Evolutionary conservation across 2,113 vertebrate genomes (phyloP), one percentile per base, ranked within the genome.

Genomic region (Syngnathoides biaculeatus): DNA sequence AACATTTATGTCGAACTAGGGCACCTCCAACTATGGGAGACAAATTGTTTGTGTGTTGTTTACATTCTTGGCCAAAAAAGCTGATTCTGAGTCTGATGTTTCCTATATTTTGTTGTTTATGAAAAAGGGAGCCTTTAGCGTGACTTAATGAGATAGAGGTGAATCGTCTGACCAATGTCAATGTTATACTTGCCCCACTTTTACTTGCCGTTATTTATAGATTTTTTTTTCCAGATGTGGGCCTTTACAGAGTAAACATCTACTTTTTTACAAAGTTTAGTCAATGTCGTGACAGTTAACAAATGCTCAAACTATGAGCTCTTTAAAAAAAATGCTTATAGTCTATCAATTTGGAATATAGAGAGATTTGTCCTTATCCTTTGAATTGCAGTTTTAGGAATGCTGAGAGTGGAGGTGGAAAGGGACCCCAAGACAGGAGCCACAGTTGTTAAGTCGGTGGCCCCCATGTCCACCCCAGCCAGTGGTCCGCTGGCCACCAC

Each of bases 381-480:
- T 64, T 52, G 15, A 72, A 6, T 68, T 78, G 13, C 83, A 92
- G 91, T 90, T 38, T 67, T 91, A 75, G 89, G 82, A 12, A 86
- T 79, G 76, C 24, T 90, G 63, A 68, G 78, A 1, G 80, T 90
- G 39, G 79, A 90, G 72, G 86, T 91, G 2, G 88, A 91, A 72
- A 70, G 71, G 71, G 87, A 90, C 67, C 83, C 84, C 1, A 87
- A 79, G 79, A 91, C 90, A 0, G 90, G 88, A 0, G 77, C 72
- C 47, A 77, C 87, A 2, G 59, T 77, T 6, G 60, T 91, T 48
- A 80, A 71, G 52, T 90, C 89, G 0, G 86, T 89, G 71, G 68
- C 85, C 12, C 87, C 89, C 3, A 22, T 89, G 52, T 77, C 87
- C 10, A 10, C 74, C 4, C 30, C 70, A 3, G n/a, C 67, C 11